phyloP scores from a whole-genome alignment of 64 coral and sea anemone genomes.

The Pocillopora verrucosa region DNA sequence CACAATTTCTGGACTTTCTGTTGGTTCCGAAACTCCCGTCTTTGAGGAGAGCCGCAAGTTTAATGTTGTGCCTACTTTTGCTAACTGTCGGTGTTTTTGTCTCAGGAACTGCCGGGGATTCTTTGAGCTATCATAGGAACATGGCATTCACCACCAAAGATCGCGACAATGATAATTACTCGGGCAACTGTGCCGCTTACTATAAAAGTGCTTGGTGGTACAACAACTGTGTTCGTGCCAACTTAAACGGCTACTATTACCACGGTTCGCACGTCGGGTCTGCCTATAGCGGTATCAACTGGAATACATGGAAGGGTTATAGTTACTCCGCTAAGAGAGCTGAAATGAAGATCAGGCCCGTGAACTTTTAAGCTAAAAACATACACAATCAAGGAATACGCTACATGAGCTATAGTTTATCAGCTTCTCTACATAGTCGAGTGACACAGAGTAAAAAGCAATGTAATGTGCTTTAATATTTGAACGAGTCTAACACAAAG shows the following conservation, averaged over 20 bases:
- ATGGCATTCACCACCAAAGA: constrained; percentile 50
- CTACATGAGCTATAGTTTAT: too few species aligned
- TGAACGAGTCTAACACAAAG: too few species aligned
- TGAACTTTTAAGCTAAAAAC: too few species aligned
- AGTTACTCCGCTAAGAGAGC: not conserved
- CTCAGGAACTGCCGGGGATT: constrained; percentile 45
- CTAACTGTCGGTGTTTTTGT: not conserved
- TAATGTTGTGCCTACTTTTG: not conserved
- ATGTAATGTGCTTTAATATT: too few species aligned
- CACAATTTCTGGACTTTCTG: too few species aligned
- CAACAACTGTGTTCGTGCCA: constrained; percentile 18
- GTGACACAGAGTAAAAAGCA: too few species aligned
- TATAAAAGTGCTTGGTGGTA: constrained; percentile 61
- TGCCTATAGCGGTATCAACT: constrained; percentile 35
- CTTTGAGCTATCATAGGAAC: not conserved
- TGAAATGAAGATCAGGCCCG: constrained; percentile 29
- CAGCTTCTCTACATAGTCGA: too few species aligned
- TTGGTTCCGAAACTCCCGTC: not conserved
- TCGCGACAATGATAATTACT: constrained; percentile 29
- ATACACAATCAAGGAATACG: too few species aligned
- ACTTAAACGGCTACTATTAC: constrained; percentile 40
- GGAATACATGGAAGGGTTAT: constrained; percentile 4
- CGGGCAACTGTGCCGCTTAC: not conserved
- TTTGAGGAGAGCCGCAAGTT: not conserved
- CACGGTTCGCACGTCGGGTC: not conserved